Conservation (phyloP, 2,113 vertebrate genomes). For the Rhynchomys soricoides region DNA sequence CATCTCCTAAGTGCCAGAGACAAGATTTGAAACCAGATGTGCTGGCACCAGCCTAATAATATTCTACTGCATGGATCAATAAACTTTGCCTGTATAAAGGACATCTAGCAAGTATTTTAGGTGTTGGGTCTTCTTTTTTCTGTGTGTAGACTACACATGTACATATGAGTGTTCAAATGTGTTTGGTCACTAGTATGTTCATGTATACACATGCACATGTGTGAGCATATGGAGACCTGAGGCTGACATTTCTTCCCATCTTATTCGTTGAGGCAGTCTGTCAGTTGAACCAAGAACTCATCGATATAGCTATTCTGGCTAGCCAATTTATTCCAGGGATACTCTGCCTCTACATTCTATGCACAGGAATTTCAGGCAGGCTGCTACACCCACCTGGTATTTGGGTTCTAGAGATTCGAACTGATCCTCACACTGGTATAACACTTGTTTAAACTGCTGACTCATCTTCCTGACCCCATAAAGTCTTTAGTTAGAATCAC, state of each 20-base stretch:
- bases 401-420: neutral
- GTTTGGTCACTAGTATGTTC: neutral
- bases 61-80: fast-evolving
- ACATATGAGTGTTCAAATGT: neutral
- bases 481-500: neutral
- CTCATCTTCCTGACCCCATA: neutral
- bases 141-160: neutral
- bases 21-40: neutral
- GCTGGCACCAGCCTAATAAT: neutral
- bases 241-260: neutral
- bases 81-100: neutral
- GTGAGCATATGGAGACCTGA: neutral
- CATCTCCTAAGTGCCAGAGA: neutral
- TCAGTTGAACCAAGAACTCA: neutral
- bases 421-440: neutral
- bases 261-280: neutral
- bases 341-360: neutral
- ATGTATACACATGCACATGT: neutral
- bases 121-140: neutral
- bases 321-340: neutral
- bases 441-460: neutral
- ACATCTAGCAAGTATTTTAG: neutral
- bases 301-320: neutral
- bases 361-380: neutral
- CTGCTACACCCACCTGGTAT: neutral